A percentile compares a stretch with the other conserved stretches of the same genome.
These are phyloP conservation scores for Cataglyphis hispanica DNA, from an alignment of 1,140 invertebrate genomes.

Conservation along the genomic window DNA sequence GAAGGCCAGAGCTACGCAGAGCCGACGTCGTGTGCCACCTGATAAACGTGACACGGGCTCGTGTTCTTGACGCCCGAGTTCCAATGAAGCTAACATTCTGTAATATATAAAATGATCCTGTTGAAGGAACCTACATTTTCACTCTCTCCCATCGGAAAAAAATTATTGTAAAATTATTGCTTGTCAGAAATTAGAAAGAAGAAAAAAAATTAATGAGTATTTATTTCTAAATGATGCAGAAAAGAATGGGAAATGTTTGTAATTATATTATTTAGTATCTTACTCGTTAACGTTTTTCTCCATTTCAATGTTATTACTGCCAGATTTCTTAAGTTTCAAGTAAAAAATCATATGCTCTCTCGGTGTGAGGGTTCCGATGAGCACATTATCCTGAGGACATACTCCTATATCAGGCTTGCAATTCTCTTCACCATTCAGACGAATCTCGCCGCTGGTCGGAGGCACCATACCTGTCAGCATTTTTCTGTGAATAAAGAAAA, in stretches of 20 bases:
- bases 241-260: background rate
- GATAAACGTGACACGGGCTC: conserved; percentile 88
- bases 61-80: conserved; percentile 87
- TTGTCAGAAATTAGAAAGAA: conserved; percentile 25
- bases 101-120: background rate
- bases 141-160: background rate
- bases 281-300: conserved; percentile 86
- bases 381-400: conserved; percentile 94
- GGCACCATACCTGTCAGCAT: conserved; percentile 89
- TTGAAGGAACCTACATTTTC: background rate
- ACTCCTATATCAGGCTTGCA: conserved; percentile 89
- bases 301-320: conserved; percentile 79
- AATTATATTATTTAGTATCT: conserved; percentile 52
- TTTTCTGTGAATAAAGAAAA: conserved; percentile 85
- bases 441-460: conserved; percentile 88
- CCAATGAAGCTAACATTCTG: conserved; percentile 87
- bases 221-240: background rate
- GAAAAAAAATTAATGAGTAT: too few relatives aligned
- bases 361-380: conserved; percentile 92
- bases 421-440: conserved; percentile 82
- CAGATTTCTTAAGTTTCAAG: conserved; percentile 90
- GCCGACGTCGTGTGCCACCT: conserved; percentile 88
- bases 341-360: conserved; percentile 93
- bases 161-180: conserved; percentile 17
- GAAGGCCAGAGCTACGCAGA: conserved; percentile 90